A percentile compares a stretch with the other conserved stretches of the same genome.
phyloP scores from a whole-genome alignment of 1,140 invertebrate genomes.

The Hylyphantes graminicola region DNA sequence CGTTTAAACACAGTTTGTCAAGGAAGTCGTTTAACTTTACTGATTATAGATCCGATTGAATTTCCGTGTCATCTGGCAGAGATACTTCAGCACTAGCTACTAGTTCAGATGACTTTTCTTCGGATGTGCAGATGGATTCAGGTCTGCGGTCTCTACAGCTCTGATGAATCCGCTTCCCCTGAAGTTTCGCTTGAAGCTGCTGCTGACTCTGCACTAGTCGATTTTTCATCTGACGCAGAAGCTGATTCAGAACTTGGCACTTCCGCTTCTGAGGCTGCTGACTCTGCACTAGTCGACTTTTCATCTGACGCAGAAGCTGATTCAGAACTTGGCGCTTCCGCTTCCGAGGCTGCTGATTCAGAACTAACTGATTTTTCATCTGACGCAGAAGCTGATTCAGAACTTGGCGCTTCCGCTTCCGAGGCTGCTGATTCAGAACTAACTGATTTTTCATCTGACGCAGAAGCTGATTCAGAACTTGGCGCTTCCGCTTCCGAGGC shows the following conservation, averaged over 20 bases:
- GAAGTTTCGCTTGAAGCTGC: too few relatives aligned
- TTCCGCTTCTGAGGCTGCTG: neutral
- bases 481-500: neutral
- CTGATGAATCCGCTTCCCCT: too few relatives aligned
- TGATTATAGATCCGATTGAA: too few relatives aligned
- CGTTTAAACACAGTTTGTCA: too few relatives aligned
- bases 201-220: neutral
- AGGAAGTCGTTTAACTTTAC: too few relatives aligned
- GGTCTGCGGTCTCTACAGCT: neutral
- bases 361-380: neutral
- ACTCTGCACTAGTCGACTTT: neutral
- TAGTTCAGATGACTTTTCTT: neutral
- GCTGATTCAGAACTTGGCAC: neutral
- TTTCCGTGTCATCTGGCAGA: neutral
- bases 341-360: neutral
- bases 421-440: neutral
- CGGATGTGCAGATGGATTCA: neutral
- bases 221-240: neutral
- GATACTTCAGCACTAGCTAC: neutral
- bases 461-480: neutral
- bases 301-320: neutral
- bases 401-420: neutral
- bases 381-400: neutral
- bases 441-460: neutral
- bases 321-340: neutral